Conservation (phyloP, 92 coral and sea anemone genomes). For the Epizoanthus ramosus region DNA sequence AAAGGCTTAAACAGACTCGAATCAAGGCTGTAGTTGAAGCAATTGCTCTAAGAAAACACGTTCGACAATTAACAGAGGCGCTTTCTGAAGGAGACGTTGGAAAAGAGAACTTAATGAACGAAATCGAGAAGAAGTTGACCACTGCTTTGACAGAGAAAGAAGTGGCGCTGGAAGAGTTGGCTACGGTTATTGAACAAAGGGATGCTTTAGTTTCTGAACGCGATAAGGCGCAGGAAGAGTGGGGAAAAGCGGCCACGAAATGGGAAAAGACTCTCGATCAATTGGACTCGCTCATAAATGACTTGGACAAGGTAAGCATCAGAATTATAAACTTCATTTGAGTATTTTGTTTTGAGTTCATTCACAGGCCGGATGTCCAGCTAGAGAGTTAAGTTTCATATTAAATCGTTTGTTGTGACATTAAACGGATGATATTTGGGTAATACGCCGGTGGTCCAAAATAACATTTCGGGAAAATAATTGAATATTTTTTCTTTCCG, state of each 20-base stretch:
- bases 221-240: conserved; percentile 93
- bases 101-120: conserved; percentile 74
- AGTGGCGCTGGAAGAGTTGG: conserved; percentile 85
- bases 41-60: conserved; percentile 85
- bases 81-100: conserved; percentile 75
- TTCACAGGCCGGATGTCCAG: conserved; percentile 11
- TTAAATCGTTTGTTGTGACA: conserved; percentile 16
- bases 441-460: conserved; percentile 7
- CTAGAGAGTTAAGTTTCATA: neutral
- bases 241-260: conserved; percentile 96
- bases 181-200: conserved; percentile 88
- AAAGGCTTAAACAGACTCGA: conserved; percentile 72
- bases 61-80: conserved; percentile 77
- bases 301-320: conserved; percentile 79
- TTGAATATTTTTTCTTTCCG: neutral
- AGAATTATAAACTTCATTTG: neutral
- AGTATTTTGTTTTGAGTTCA: neutral
- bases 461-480: neutral
- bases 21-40: conserved; percentile 91
- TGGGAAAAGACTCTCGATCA: conserved; percentile 98
- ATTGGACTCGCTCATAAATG: conserved; percentile 86
- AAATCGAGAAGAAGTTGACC: conserved; percentile 79
- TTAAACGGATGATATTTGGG: neutral
- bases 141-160: conserved; percentile 92
- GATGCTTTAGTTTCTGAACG: conserved; percentile 79